Evolutionary conservation across 1,140 invertebrate genomes (phyloP).

Genomic region (Trichogramma pretiosum): DNA sequence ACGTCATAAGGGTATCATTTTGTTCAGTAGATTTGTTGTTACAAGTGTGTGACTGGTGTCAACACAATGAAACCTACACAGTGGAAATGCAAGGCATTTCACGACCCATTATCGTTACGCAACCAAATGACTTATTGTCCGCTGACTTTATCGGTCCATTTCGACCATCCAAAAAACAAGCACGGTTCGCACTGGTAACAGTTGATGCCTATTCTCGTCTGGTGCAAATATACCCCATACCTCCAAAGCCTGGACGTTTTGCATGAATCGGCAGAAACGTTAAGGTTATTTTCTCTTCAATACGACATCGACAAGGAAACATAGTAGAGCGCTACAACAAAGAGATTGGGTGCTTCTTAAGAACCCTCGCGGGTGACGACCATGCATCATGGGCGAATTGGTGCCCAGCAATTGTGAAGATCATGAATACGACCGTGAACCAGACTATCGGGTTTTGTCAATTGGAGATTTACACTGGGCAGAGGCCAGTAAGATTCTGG

Average conservation of each 20-base stretch:
- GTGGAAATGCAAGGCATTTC: conserved; percentile 1
- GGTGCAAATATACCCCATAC: conserved; percentile 31
- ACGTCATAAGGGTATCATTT: no score
- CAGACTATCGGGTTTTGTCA: conserved; percentile 13
- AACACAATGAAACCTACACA: conserved; percentile 10
- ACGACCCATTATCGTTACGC: background rate
- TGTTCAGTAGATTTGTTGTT: background rate
- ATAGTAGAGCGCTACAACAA: conserved; percentile 6
- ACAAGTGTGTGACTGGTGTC: conserved; percentile 9
- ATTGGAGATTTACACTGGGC: conserved; percentile 3
- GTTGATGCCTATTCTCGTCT: conserved; percentile 40
- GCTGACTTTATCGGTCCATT: conserved; percentile 26
- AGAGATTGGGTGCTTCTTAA: conserved; percentile 12
- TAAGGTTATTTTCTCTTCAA: conserved; percentile 8
- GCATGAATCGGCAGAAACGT: conserved; percentile 3
- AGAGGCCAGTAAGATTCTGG: conserved; percentile 10
- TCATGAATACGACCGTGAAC: conserved; percentile 13
- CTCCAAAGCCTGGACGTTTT: conserved; percentile 8
- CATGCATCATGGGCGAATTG: conserved; percentile 9
- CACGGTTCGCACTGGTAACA: conserved; percentile 35
- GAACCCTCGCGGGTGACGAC: background rate
- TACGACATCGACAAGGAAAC: conserved; percentile 15
- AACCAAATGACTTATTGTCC: conserved; percentile 9
- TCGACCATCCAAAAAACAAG: conserved; percentile 30
- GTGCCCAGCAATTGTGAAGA: conserved; percentile 9